Evolutionary conservation across 1,140 invertebrate genomes (phyloP).

Genomic region (Drosophila sulfurigaster): DNA sequence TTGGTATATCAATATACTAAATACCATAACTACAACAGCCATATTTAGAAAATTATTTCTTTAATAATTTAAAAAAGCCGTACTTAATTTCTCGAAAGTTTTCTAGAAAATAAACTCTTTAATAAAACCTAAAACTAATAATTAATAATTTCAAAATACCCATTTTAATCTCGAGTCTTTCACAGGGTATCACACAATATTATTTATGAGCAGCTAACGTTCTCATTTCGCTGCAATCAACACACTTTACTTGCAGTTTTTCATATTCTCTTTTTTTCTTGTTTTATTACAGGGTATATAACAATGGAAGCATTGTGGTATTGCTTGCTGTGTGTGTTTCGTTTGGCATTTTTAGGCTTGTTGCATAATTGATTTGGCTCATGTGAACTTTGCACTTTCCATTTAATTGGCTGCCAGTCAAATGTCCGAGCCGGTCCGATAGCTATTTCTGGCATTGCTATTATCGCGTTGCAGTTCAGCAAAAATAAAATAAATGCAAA

Average conservation of each 20-base stretch:
- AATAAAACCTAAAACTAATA: no score
- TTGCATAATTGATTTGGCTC: conserved; percentile 47
- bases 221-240: no score
- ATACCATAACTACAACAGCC: no score
- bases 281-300: conserved; percentile 7
- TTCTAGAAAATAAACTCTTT: no score
- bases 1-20: no score
- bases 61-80: no score
- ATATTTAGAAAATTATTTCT: no score
- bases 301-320: not conserved
- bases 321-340: not conserved
- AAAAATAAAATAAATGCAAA: conserved; percentile 39
- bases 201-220: no score
- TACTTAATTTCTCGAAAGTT: no score
- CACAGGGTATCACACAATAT: no score
- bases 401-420: conserved; percentile 72
- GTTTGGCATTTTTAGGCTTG: conserved; percentile 19
- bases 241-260: not conserved
- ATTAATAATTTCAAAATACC: no score
- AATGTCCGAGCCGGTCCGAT: conserved; percentile 42
- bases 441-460: conserved; percentile 31
- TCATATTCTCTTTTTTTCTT: not conserved
- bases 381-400: conserved; percentile 24
- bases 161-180: no score
- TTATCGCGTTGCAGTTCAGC: conserved; percentile 41